These are phyloP conservation scores for Acrossocheilus fasciatus DNA, from an alignment of 2,797 vertebrate species.

Conservation along the genomic window DNA sequence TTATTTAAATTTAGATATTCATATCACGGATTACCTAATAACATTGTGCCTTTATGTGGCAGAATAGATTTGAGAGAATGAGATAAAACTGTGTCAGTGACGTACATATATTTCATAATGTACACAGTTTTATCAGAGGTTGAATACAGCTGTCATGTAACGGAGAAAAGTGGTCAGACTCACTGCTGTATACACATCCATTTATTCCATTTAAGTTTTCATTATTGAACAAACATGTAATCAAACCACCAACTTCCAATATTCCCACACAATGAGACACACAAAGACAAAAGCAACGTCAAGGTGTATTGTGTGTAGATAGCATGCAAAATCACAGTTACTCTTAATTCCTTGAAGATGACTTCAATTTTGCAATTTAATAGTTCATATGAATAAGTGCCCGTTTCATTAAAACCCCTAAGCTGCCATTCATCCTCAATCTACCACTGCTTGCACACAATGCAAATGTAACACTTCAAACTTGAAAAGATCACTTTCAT, in stretches of 20 bases:
- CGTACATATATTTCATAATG: background rate
- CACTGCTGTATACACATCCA: constrained; percentile 13
- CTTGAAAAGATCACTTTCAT: background rate
- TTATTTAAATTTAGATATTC: background rate
- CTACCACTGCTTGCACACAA: background rate
- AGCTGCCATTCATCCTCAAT: background rate
- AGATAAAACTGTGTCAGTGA: background rate
- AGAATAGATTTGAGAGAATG: background rate
- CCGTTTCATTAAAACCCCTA: background rate
- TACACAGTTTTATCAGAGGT: background rate
- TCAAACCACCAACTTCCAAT: constrained; percentile 21
- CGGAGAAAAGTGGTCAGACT: background rate
- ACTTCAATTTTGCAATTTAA: background rate
- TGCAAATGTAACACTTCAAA: background rate
- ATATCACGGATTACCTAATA: too few relatives aligned
- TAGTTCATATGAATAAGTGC: background rate
- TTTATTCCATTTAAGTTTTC: constrained; percentile 28
- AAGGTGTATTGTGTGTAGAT: background rate
- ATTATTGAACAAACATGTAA: background rate
- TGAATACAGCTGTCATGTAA: background rate
- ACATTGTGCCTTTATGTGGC: background rate
- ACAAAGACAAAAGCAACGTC: constrained; percentile 12
- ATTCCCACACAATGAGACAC: constrained; percentile 12
- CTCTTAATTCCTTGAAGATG: too few relatives aligned
- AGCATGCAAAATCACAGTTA: background rate